Evolutionary conservation across 2,797 vertebrate species (phyloP), one percentile per base, ranked within the genome.

Genomic region (Alca torda): DNA sequence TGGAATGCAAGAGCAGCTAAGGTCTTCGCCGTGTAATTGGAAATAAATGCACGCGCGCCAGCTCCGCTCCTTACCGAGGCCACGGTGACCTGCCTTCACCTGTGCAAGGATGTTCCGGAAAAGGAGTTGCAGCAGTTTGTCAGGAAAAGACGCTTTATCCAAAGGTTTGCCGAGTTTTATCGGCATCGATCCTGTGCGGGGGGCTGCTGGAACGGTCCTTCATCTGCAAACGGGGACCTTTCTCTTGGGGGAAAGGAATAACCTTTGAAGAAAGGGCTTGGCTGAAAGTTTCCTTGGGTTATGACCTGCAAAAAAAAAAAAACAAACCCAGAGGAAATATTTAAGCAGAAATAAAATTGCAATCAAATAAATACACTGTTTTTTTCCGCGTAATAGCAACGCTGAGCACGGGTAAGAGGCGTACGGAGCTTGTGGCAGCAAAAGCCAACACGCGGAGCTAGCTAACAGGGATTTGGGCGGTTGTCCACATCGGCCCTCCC

Each of bases 1-100:
- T 21, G 68, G 25, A 54, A 35, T 50, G 35, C 30, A 93, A 92
- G 92, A 91, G 56, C 80, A 84, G 77, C 75, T 57, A 61, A 84
- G 30, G 26, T n/a, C 45, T 93, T 70, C 13, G 43, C 69, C 20
- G 21, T 1, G 5, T 26, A 46, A 67, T 89, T 80, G 74, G 35
- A 89, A 72, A 70, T 28, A 67, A 74, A 43, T 37, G 59, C 0
- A 25, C 11, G 9, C 4, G 1, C 35, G 16, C 10, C 26, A 65
- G 73, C 56, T 85, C 33, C 51, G 23, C 50, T 65, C 64, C 75
- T 81, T 53, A 64, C 74, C 54, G 13, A 74, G 75, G 46, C n/a
- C 60, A 35, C 33, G 39, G 64, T 19, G 59, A 74, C n/a, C 50
- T 17, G 46, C 45, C 60, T 54, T 41, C 60, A 92, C 11, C 68